Evolutionary conservation across 2,888 invertebrate species (phyloP).

Genomic region (Marasmarcha lunaedactyla): DNA sequence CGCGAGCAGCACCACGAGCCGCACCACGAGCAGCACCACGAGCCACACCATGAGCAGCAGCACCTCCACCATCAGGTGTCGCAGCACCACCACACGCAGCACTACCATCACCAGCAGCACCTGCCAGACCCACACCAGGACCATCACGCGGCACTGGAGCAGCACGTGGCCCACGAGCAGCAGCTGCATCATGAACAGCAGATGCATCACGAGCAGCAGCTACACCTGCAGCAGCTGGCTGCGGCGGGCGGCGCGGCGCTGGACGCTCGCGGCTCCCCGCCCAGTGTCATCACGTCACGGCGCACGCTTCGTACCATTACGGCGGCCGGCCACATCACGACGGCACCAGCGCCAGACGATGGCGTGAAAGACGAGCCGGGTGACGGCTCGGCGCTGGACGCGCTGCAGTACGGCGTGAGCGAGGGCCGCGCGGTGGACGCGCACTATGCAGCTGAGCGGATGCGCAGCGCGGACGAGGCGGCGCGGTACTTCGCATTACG

Average conservation of each 20-base stretch:
- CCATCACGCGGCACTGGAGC: neutral
- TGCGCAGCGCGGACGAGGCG: slow-evolving; percentile 43
- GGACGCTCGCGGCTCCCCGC: slow-evolving; percentile 15
- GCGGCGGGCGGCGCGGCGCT: slow-evolving; percentile 2
- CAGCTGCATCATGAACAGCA: slow-evolving; percentile 26
- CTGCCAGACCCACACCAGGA: too few species aligned
- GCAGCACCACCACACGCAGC: slow-evolving; percentile 22
- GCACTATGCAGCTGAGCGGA: slow-evolving; percentile 44
- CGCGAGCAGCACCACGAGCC: slow-evolving; percentile 22
- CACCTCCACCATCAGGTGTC: slow-evolving; percentile 23
- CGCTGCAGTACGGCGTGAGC: slow-evolving; percentile 9
- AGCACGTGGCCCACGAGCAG: slow-evolving; percentile 31
- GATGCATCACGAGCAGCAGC: slow-evolving; percentile 2
- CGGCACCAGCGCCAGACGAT: slow-evolving; percentile 22
- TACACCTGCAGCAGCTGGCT: too few species aligned
- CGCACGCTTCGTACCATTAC: slow-evolving; percentile 72
- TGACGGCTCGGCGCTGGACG: slow-evolving; percentile 29
- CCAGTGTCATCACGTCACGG: slow-evolving; percentile 68
- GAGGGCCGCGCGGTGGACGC: slow-evolving; percentile 17
- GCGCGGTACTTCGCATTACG: slow-evolving; percentile 53
- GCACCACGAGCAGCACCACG: slow-evolving; percentile 20
- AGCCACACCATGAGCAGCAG: slow-evolving; percentile 25
- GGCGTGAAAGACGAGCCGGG: slow-evolving; percentile 53
- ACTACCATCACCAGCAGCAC: slow-evolving; percentile 24
- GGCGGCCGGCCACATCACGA: slow-evolving; percentile 71